Base-by-base conservation (phyloP, 2,888 invertebrate species). In the Bellardia bayeri region DNA sequence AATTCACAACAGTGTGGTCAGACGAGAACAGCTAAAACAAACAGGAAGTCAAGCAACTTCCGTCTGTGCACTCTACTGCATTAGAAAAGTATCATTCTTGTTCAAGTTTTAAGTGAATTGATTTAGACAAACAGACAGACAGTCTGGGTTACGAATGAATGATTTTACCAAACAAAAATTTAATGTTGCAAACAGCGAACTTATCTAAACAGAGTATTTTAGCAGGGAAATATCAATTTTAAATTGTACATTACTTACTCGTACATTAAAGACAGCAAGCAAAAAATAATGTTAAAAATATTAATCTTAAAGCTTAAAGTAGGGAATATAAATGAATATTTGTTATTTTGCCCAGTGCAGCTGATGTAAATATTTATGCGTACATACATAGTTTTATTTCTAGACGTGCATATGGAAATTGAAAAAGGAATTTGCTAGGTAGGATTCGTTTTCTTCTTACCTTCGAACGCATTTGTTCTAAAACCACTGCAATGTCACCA, bases 401-500 rank as follows among this genome's bases (percentile, higher is more conserved):
- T 58, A n/a, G 45, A 23, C 42, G 49, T 56, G 33, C 40, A 54
- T 51, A 54, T 11, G 61, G n/a, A 68, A 61, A 2, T 71, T 7
- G 16, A 13, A 51, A 42, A 64, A 71, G 49, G 40, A 3, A 16
- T 72, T 72, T 58, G 45, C 8, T 69, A 45, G 42, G 45, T 30
- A 23, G 9, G 87, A 33, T 37, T 33, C 49, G 0, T n/a, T 69
- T 45, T 61, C 42, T 85, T 88, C 91, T 89, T 95, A 97, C 97
- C 95, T 97, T 96, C 92, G 95, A 96, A 91, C 96, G 95, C 90
- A 98, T 95, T 90, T 97, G 95, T 90, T 95, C 95, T 90, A 96
- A 95, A 89, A 98, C 97, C 90, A 96, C 95, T 89, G 95, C 95
- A 93, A 97, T 96, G 94, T 97, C 96, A 75, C 96, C 97, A 93